Conservation (phyloP, 1,140 invertebrate genomes). For the Anadara kagoshimensis region DNA sequence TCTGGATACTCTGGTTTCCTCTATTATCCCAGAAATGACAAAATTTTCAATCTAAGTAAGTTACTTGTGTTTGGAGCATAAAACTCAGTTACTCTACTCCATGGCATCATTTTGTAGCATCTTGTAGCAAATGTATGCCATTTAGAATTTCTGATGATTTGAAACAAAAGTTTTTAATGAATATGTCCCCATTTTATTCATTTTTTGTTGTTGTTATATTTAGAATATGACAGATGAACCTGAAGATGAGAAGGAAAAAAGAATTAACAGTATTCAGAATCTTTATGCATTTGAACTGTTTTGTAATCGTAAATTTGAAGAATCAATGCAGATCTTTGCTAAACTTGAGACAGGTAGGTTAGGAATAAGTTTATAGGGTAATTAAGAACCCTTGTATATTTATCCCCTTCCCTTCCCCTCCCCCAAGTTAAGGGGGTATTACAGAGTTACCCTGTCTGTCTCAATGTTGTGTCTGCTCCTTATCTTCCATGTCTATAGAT, state of each 20-base stretch:
- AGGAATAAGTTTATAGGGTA: background rate
- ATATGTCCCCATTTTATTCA: too few species aligned
- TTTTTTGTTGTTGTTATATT: constrained; percentile 68
- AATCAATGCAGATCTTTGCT: constrained; percentile 93
- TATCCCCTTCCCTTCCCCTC: too few species aligned
- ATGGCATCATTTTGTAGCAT: too few species aligned
- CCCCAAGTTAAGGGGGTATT: background rate
- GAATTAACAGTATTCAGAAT: constrained; percentile 91
- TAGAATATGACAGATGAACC: constrained; percentile 90
- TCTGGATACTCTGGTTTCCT: too few species aligned
- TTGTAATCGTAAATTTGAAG: constrained; percentile 88
- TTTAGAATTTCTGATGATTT: too few species aligned
- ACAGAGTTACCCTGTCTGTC: background rate
- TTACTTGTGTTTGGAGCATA: too few species aligned
- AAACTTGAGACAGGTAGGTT: constrained; percentile 84
- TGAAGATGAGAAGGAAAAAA: constrained; percentile 85
- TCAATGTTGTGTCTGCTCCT: background rate
- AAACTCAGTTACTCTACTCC: too few species aligned
- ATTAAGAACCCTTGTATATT: too few species aligned
- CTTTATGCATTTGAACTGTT: constrained; percentile 93
- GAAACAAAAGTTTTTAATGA: too few species aligned
- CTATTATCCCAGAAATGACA: too few species aligned
- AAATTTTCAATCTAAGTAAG: too few species aligned
- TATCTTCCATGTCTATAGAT: background rate
- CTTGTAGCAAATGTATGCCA: too few species aligned